These are phyloP conservation scores for Equus przewalskii DNA, from an alignment of 2,113 vertebrate species.

Conservation along the genomic window DNA sequence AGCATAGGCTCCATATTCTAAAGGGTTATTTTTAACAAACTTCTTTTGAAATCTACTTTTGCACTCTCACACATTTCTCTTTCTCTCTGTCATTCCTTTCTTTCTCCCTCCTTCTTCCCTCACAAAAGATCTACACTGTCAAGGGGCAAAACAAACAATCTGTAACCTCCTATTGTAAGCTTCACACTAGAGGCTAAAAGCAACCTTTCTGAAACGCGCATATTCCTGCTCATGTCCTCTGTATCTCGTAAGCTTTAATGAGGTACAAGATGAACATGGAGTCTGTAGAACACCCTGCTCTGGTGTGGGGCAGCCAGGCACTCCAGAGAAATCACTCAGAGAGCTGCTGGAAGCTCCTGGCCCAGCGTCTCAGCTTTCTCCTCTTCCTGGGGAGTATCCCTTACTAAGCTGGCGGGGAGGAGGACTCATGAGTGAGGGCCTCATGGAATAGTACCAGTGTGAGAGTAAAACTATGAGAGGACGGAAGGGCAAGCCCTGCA, in stretches of 20 bases:
- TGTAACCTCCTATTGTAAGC: background rate
- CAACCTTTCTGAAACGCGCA: background rate
- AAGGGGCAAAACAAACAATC: background rate
- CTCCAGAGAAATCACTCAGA: background rate
- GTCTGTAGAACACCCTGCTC: no score
- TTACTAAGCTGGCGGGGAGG: background rate
- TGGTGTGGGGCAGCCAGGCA: background rate
- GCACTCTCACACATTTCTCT: background rate
- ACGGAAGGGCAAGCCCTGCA: background rate
- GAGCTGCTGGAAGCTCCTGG: no score
- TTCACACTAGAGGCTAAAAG: background rate
- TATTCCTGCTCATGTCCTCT: background rate
- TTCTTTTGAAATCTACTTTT: slow-evolving; percentile 28
- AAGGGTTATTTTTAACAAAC: slow-evolving; percentile 1
- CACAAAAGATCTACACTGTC: background rate
- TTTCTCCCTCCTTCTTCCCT: background rate
- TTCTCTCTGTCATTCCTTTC: background rate
- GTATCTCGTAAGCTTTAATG: background rate
- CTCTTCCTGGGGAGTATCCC: background rate
- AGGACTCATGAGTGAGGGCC: rapidly evolving
- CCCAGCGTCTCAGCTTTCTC: background rate
- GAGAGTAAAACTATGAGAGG: background rate
- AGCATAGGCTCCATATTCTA: background rate
- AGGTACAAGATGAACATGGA: background rate
- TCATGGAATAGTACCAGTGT: background rate